Evolutionary conservation across 35 echinoderm and acorn worm genomes (phyloP), one percentile per base, ranked within the genome.

Genomic region (Acanthaster planci): DNA sequence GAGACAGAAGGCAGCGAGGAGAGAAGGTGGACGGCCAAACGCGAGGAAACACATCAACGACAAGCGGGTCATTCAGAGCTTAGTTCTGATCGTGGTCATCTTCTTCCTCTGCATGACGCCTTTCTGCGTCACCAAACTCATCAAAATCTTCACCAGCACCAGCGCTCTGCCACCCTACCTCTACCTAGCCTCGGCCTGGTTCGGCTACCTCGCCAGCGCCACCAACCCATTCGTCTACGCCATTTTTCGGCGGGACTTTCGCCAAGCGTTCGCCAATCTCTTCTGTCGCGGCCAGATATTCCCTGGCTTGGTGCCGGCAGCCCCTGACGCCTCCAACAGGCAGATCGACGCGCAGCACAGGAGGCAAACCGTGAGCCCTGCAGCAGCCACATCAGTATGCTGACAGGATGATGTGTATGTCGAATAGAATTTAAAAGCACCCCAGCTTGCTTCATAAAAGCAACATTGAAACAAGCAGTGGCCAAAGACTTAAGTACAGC

Each of bases 41-140:
- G 36, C 8, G 1, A 22, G 51, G 6, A 40, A 76, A 34, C 67
- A 5, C 52, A 32, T 42, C 17, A 39, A 77, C 29, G 87, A 90
- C 18, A 81, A 44, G 53, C 40, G 72, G 36, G 80, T 90, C 1
- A 77, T 90, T 17, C 68, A 54, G n/a, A 90, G 87, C 37, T 76
- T 90, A 29, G 60, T 67, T 17, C 79, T 82, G 8, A 64, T 90
- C 15, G 87, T 90, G 2, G 60, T 40, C 23, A 51, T 90, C 17
- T 90, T 90, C 52, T 77, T 90, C 39, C 47, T 77, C 5, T 90
- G 87, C 55, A 90, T 82, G 64, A 83, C 87, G 4, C 87, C 87
- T 76, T 90, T 90, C 82, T 90, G 87, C 56, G 51, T 90, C 38
- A 90, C 87, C n/a, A 90, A 90, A 77, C 54, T 90, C 60, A 84